A percentile compares a stretch with the other conserved stretches of the same genome.
Evolutionary conservation across 2,888 invertebrate species (phyloP).

Genomic region (Aquatica leii): DNA sequence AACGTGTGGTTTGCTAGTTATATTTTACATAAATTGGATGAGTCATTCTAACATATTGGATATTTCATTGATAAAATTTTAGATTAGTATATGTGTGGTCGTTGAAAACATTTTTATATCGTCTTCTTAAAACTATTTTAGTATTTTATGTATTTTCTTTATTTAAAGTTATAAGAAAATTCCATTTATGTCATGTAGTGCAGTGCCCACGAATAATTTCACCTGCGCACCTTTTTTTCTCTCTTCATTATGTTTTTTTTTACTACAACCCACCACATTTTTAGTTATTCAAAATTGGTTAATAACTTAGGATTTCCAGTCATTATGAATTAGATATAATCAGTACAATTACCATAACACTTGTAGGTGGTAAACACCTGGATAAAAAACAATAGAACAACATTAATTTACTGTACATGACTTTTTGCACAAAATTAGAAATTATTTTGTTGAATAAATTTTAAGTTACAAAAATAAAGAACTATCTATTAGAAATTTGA

Average conservation of each 20-base stretch:
- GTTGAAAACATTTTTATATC: conserved; percentile 4
- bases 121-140: neutral
- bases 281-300: conserved; percentile 5
- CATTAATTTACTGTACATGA: too few species aligned
- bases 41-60: conserved; percentile 13
- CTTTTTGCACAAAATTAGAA: too few species aligned
- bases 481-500: neutral
- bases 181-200: conserved; percentile 1
- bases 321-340: conserved; percentile 13
- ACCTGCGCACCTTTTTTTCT: conserved; percentile 5
- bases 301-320: conserved; percentile 9
- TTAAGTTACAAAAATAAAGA: neutral
- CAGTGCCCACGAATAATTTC: conserved; percentile 13
- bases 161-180: conserved; percentile 2
- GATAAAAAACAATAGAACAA: neutral
- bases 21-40: conserved; percentile 17
- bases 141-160: neutral
- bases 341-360: conserved; percentile 2
- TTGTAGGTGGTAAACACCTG: conserved; percentile 12
- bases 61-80: conserved; percentile 23
- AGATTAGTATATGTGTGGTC: conserved; percentile 11
- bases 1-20: neutral
- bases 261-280: neutral
- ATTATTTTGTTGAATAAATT: too few species aligned
- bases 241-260: neutral